Conservation (phyloP, 2,113 vertebrate species). For the Oenanthe oenanthe region DNA sequence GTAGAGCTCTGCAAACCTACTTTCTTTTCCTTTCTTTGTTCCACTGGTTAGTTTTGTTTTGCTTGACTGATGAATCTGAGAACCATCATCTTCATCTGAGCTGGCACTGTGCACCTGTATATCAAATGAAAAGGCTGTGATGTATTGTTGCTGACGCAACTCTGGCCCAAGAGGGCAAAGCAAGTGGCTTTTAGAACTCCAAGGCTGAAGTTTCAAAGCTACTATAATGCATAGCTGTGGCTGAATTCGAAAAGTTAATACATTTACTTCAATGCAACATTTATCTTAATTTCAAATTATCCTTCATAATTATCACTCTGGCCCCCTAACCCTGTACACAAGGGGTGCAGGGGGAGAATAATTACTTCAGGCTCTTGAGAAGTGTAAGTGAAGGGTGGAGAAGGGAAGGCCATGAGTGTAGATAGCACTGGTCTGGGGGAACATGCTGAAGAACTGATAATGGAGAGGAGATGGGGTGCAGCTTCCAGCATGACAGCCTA, state of each 20-base stretch:
- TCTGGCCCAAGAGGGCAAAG: not conserved
- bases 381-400: not conserved
- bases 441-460: not conserved
- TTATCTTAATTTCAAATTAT: not conserved
- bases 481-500: not conserved
- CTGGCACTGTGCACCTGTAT: conserved; percentile 23
- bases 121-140: conserved; percentile 27
- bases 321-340: not conserved
- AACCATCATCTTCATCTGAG: conserved; percentile 57
- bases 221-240: not conserved
- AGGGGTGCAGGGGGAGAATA: not conserved
- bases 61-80: conserved; percentile 28
- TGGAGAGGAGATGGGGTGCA: not conserved
- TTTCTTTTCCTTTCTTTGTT: conserved; percentile 46
- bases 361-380: not conserved
- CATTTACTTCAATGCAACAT: not conserved
- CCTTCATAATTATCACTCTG: not conserved
- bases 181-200: not conserved
- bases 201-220: not conserved
- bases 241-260: not conserved
- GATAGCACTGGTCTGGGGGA: not conserved
- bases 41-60: conserved; percentile 41
- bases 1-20: conserved; percentile 59
- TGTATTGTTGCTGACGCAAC: not conserved
- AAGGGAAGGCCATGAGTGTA: not conserved